Evolutionary conservation across 1,140 invertebrate species (phyloP), one percentile per base, ranked within the genome.

Genomic region (Pectinophora gossypiella): DNA sequence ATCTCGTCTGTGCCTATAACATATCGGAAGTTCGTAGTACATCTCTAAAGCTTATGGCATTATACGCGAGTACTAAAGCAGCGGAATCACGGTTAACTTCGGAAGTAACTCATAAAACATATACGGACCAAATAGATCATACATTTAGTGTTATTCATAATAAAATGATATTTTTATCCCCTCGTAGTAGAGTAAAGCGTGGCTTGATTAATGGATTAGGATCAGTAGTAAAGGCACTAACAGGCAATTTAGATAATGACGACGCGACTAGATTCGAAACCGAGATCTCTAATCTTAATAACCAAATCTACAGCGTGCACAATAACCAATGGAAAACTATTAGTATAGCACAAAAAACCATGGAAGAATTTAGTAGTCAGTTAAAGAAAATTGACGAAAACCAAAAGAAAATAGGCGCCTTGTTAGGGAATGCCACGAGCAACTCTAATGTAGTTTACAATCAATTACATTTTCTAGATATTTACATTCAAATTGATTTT

Each of bases 211-310:
- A 56, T 40, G 48, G 48, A 10, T 15, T 56, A 36, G 54, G 54
- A 19, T 47, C 54, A 0, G 35, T 56, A 9, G 38, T 56, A 19
- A 56, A 56, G 20, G 44, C 21, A 23, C 45, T 56, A 10, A 48
- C 54, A 19, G 54, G 48, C 16, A 56, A 56, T 20, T 20, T 56
- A 35, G 54, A 56, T 51, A 38, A 56, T 32, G 54, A 56, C 2
- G 54, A 51, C 20, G 54, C 47, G 13, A 1, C 43, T 13, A 22
- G 45, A 42, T 48, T 38, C 4, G 36, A 38, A 38, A 7, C 5
- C 5, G 36, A 38, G 13, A n/a, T 38, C 4, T 38, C 7, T 15
- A 15, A 38, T 7, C 4, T 15, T 7, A 9, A 38, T 7, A 7
- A 38, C 13, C 7, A 38, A 7, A 15, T 38, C 6, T 5, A 18